Percentiles rank a stretch among this genome's conserved stretches.
Conservation (phyloP, 2,888 invertebrate genomes). For the Crossocerus cetratus region DNA sequence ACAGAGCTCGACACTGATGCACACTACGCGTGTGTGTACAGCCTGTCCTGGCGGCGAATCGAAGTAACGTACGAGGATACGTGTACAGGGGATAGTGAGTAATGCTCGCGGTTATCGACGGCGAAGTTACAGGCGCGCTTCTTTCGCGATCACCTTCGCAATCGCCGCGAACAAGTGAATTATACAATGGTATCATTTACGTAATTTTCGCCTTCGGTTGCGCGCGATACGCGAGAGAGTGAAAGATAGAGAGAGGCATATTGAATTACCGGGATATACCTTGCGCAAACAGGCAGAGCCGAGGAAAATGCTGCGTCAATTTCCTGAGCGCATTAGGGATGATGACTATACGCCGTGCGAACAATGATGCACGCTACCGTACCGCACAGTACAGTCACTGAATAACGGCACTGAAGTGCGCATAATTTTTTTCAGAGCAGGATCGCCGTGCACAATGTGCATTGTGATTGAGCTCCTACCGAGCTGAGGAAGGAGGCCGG, state of each 20-base stretch:
- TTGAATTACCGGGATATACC: background rate
- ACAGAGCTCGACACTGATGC: slow-evolving; percentile 7
- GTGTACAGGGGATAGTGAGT: background rate
- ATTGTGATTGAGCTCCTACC: too few species aligned
- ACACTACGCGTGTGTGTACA: background rate
- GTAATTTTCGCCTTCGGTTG: background rate
- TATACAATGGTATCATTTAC: background rate
- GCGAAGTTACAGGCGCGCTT: background rate
- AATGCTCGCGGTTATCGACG: slow-evolving; percentile 10
- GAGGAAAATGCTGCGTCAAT: background rate
- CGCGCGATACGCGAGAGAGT: background rate
- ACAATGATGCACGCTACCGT: slow-evolving; percentile 1
- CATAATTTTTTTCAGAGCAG: background rate
- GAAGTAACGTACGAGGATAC: background rate
- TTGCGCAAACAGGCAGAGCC: background rate
- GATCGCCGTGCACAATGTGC: too few species aligned
- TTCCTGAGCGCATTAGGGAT: background rate
- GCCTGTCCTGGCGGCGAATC: background rate
- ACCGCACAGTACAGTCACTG: background rate
- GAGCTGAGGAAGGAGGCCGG: too few species aligned
- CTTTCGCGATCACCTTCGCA: slow-evolving; percentile 21
- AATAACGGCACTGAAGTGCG: background rate
- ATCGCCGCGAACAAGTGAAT: slow-evolving; percentile 28
- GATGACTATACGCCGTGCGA: background rate
- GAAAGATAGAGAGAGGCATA: background rate